phyloP scores from a whole-genome alignment of 2,888 invertebrate species.

The Muscina levida region DNA sequence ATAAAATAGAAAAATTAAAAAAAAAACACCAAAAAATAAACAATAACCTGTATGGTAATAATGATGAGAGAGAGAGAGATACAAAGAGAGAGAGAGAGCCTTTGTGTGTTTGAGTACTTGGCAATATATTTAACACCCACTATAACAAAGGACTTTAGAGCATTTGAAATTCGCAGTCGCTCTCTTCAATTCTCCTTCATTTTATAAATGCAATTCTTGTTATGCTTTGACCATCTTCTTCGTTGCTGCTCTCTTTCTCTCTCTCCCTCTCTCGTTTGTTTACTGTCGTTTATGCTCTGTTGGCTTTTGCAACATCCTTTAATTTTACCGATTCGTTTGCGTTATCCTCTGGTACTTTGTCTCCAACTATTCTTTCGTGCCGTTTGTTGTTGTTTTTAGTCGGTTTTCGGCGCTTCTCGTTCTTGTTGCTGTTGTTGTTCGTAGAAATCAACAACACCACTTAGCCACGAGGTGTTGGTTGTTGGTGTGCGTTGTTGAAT shows the following conservation, averaged over 20 bases:
- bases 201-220: neutral
- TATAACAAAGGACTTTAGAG: constrained; percentile 3
- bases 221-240: neutral
- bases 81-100: too few relatives aligned
- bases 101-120: too few relatives aligned
- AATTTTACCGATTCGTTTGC: constrained; percentile 34
- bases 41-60: too few relatives aligned
- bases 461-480: neutral
- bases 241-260: constrained; percentile 16
- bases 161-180: neutral
- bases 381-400: constrained; percentile 23
- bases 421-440: constrained; percentile 10
- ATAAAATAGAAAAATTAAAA: too few relatives aligned
- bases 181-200: too few relatives aligned
- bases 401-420: neutral
- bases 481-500: constrained; percentile 5
- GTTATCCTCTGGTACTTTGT: constrained; percentile 37
- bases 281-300: constrained; percentile 20
- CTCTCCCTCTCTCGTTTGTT: constrained; percentile 33
- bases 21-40: too few relatives aligned
- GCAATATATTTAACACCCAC: constrained; percentile 54
- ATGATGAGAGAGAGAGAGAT: too few relatives aligned
- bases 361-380: constrained; percentile 1
- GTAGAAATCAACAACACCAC: constrained; percentile 33
- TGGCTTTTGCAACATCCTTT: constrained; percentile 21